Evolutionary conservation across 2,888 invertebrate genomes (phyloP), one percentile per base, ranked within the genome.

Genomic region (Gymnoscelis rufifasciata): DNA sequence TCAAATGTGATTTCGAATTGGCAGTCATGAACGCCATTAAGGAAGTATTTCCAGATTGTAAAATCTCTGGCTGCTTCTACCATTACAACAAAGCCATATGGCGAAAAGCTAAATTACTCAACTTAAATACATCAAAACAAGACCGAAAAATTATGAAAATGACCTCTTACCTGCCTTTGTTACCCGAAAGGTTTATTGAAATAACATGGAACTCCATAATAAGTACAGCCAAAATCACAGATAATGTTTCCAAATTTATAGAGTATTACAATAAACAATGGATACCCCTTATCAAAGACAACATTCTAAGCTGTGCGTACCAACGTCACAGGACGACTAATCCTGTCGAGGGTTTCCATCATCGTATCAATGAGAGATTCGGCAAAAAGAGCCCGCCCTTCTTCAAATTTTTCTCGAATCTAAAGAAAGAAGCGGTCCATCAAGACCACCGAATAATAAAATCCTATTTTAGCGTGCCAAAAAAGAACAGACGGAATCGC

Each of bases 51-150:
- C 40, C 40, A 24, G 13, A 26, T 33, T 26, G 30, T 19, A 29
- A 45, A 27, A 27, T 38, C 13, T 26, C 26, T 8, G 24, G 29
- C 23, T 31, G 24, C n/a, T 27, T 33, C 24, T 14, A 26, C 14
- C 26, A 36, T n/a, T 40, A 29, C 33, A 29, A 46, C 11, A 35
- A 29, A 35, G n/a, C n/a, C 36, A 36, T 45, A 33, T 40, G 35
- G 31, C 24, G 19, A 23, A 35, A 33, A 19, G n/a, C 37, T 24
- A 38, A 43, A 39, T 39, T 23, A 45, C 37, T 38, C 15, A 41
- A 35, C 31, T 15, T 33, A 41, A 41, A 41, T 41, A 26, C 28
- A 33, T 33, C 31, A 27, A 41, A 33, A 27, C 26, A 35, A 33
- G 40, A 31, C 30, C 23, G 26, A 40, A 40, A 31, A 13, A 31